Evolutionary conservation across 1,140 invertebrate genomes (phyloP), one percentile per base, ranked within the genome.

Genomic region (Plutomurus gul): DNA sequence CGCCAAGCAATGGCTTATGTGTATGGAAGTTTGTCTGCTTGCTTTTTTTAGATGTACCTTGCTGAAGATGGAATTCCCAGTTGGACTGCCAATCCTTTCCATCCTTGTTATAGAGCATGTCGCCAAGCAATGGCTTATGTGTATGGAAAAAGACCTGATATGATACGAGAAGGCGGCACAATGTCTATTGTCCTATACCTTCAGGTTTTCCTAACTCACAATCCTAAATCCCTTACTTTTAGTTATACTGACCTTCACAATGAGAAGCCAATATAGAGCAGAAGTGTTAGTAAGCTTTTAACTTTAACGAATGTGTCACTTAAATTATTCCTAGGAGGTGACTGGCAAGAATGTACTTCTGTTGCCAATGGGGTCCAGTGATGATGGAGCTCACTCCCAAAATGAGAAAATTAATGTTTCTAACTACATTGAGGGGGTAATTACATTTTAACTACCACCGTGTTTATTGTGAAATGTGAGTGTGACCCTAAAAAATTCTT

Each of bases 301-400:
- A n/a, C n/a, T 1, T 56, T 13, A 7, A 30, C 8, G 10, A 27
- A 30, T 33, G n/a, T 8, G 56, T 6, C 16, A 49, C 4, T 72
- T 16, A 75, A 84, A n/a, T n/a, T n/a, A n/a, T n/a, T n/a, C n/a
- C n/a, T 91, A 97, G 87, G 92, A 96, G 87, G 90, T 94, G 3
- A 97, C 95, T 65, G 94, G 93, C 0, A 96, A 96, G 86, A 98
- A 95, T 89, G 95, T 98, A 30, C 89, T 99, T 79, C 88, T 99
- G 37, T 88, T 99, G 70, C 90, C 90, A 3, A 86, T 87, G 84
- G 97, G 97, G 65, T 91, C 92, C 81, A 92, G 92, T 77, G 97
- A 99, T 87, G 97, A 99, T 88, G 97, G 97, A 80, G 96, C 97
- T 77, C 97, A 99, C 89, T 97, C 96, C 1, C 97, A 99, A 87